These are phyloP conservation scores for Zosterops japonicus DNA, from an alignment of 2,113 vertebrate genomes.

Conservation along the genomic window DNA sequence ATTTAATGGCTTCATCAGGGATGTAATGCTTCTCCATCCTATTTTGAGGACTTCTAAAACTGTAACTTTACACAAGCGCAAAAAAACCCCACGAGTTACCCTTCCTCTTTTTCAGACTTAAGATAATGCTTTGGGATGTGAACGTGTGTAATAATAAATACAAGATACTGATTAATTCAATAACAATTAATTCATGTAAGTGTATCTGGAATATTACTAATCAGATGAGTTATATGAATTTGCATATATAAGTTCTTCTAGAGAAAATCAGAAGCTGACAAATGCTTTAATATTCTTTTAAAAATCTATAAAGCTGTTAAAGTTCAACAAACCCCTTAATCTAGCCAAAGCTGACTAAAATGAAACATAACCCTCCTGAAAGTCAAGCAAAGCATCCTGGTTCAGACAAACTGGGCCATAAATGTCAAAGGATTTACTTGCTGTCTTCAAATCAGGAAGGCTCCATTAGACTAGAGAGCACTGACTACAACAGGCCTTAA, in stretches of 20 bases:
- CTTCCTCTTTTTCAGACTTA: background rate
- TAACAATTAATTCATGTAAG: background rate
- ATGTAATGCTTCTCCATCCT: background rate
- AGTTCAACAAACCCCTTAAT: background rate
- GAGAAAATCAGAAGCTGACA: background rate
- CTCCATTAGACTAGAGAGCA: background rate
- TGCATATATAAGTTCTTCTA: background rate
- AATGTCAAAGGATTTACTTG: background rate
- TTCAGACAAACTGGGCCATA: background rate
- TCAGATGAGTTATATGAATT: background rate
- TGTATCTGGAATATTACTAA: background rate
- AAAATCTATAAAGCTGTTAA: background rate
- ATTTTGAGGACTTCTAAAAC: conserved; percentile 14
- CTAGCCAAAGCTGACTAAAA: background rate
- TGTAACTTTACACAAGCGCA: background rate
- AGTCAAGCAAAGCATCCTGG: background rate
- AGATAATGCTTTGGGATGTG: background rate
- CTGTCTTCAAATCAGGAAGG: background rate
- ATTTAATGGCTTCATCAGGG: conserved; percentile 8
- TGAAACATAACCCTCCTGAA: background rate
- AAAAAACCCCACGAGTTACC: background rate
- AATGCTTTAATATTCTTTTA: background rate
- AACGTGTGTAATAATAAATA: background rate
- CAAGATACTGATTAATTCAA: background rate
- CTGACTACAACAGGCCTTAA: background rate